Evolutionary conservation across 2,113 vertebrate genomes (phyloP).

Genomic region (Hydrolagus affinis): DNA sequence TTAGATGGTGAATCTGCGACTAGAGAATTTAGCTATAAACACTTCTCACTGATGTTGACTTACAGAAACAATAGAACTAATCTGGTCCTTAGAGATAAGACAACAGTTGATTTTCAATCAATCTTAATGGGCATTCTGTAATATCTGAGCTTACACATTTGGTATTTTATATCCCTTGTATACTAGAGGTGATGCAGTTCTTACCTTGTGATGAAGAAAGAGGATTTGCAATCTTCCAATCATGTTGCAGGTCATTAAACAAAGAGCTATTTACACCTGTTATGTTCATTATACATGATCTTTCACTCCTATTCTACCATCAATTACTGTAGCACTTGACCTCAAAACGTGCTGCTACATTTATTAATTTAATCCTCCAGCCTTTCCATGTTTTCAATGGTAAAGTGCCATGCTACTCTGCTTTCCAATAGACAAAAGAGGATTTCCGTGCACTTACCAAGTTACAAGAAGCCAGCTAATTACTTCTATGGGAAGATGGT

Average conservation of each 20-base stretch:
- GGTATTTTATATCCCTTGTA: neutral
- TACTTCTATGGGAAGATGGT: neutral
- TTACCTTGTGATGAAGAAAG: neutral
- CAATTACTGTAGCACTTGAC: neutral
- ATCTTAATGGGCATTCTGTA: neutral
- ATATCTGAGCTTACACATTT: neutral
- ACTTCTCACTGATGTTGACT: no score
- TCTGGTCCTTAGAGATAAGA: neutral
- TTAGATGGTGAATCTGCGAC: no score
- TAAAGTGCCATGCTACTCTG: neutral
- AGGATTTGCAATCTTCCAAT: neutral
- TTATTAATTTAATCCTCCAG: neutral
- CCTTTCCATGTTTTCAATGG: neutral
- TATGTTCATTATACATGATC: neutral
- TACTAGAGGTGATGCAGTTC: neutral
- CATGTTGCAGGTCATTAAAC: neutral
- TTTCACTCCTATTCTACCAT: neutral
- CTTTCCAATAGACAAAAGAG: neutral
- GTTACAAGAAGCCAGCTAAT: constrained; percentile 7
- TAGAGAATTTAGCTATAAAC: no score
- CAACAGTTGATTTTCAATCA: neutral
- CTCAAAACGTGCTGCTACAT: neutral
- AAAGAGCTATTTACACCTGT: neutral
- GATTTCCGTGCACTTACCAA: neutral
- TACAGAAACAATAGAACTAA: neutral